Evolutionary conservation across 2,797 vertebrate genomes (phyloP), one percentile per base, ranked within the genome.

Genomic region (Gephyroberyx darwinii): DNA sequence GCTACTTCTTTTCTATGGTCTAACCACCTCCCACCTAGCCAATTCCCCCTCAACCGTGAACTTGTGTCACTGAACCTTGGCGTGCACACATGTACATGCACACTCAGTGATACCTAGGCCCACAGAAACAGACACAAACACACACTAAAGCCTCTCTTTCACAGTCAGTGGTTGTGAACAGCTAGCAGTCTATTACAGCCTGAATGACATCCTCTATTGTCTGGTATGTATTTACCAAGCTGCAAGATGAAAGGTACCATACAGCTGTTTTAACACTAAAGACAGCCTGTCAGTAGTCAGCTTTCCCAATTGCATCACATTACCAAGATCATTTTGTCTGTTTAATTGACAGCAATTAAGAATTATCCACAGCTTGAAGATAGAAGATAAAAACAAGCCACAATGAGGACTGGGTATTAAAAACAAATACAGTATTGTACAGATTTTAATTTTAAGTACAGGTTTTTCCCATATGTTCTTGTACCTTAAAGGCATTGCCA

Each of bases 141-240:
- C 35, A 47, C 37, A 54, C 58, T 75, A 64, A 87, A 85, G 76
- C 75, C 53, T 0, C 53, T 83, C 86, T 90, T 86, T 91, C 90
- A 91, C 68, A 80, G 84, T 77, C 89, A 85, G 69, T 73, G 77
- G 80, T 71, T 90, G 84, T 88, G 89, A 89, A 90, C 69, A 80
- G 76, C 66, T 57, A 9, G 47, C 37, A 9, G 68, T 37, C 71
- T 33, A n/a, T 63, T 64, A 56, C 52, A 51, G 69, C 75, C 60
- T 63, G 74, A 75, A 73, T 75, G 82, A 84, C 82, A 65, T 53
- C 47, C 60, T 59, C 71, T 59, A 52, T 82, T 85, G 75, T 88
- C 16, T 62, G 50, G 19, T 9, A 43, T 75, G 74, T 48, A 61
- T 81, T 86, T 71, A 71, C 22, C 33, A 57, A 31, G 58, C 69